phyloP scores from a whole-genome alignment of 2,113 vertebrate genomes.

The Petaurus breviceps region DNA sequence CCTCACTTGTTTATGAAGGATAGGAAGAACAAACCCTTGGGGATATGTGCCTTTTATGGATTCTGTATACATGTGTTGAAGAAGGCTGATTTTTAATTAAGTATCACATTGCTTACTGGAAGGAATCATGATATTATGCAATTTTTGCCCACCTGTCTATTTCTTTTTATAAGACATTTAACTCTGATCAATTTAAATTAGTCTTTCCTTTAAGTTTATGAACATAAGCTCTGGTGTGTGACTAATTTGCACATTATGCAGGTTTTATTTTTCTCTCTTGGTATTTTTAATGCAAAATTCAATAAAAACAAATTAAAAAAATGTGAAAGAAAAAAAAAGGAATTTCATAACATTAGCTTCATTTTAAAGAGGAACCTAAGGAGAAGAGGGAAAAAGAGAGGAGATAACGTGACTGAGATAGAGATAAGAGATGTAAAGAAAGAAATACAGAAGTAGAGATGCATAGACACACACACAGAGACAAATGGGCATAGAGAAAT shows the following conservation, averaged over 20 bases:
- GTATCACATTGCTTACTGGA: not conserved
- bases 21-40: not conserved
- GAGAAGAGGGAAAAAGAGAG: not conserved
- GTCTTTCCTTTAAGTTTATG: constrained; percentile 35
- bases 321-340: constrained; percentile 46
- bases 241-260: constrained; percentile 55
- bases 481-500: no score
- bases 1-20: not conserved
- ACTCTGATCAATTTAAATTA: constrained; percentile 26
- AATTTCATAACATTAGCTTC: constrained; percentile 65
- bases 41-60: not conserved
- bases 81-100: not conserved
- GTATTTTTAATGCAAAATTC: constrained; percentile 57
- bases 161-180: constrained; percentile 12
- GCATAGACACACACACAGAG: no score
- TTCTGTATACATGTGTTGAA: not conserved
- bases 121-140: not conserved
- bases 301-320: constrained; percentile 68
- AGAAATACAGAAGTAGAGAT: no score
- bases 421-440: not conserved
- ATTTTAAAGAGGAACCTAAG: constrained; percentile 15
- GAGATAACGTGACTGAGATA: not conserved
- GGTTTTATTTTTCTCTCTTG: constrained; percentile 48
- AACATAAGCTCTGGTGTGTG: constrained; percentile 9
- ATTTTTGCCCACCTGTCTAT: not conserved